Percentiles rank a stretch among this genome's conserved stretches.
phyloP scores from a whole-genome alignment of 2,888 invertebrate species.

The Mystacides longicornis region DNA sequence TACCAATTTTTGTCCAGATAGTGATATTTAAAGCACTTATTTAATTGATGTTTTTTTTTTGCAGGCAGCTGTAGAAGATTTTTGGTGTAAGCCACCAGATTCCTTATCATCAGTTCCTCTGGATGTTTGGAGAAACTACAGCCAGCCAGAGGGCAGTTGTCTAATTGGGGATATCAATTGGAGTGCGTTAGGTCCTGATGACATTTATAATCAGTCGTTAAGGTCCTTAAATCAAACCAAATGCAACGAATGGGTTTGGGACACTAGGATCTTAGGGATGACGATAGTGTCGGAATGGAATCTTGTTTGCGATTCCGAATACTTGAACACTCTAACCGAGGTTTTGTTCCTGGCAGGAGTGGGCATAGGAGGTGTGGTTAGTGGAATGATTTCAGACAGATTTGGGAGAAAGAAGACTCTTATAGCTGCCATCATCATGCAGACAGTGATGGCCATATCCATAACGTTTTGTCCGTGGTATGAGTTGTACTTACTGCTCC shows the following conservation, averaged over 20 bases:
- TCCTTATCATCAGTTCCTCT: constrained; percentile 48
- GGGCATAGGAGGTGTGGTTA: constrained; percentile 53
- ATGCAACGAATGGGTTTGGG: constrained; percentile 58
- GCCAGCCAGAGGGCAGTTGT: constrained; percentile 56
- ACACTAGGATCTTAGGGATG: constrained; percentile 48
- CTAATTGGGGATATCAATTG: constrained; percentile 45
- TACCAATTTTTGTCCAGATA: not conserved
- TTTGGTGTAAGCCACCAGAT: constrained; percentile 62
- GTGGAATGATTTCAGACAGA: constrained; percentile 28
- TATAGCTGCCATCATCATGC: constrained; percentile 61
- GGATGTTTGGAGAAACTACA: constrained; percentile 58
- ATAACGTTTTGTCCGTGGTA: constrained; percentile 65
- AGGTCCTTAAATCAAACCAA: constrained; percentile 35
- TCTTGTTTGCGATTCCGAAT: constrained; percentile 65
- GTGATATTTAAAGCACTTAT: not conserved
- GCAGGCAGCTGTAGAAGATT: constrained; percentile 53
- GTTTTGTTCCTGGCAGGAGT: constrained; percentile 72
- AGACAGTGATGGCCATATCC: constrained; percentile 59
- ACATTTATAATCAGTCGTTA: constrained; percentile 26
- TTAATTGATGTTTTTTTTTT: constrained; percentile 4
- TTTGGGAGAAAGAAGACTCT: constrained; percentile 71
- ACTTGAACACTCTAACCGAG: constrained; percentile 64
- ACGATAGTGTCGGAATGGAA: constrained; percentile 72
- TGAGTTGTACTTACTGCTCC: constrained; percentile 59
- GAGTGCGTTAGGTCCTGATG: constrained; percentile 31